phyloP scores from a whole-genome alignment of 2,888 invertebrate genomes.

The Stenolophus ochropezus region DNA sequence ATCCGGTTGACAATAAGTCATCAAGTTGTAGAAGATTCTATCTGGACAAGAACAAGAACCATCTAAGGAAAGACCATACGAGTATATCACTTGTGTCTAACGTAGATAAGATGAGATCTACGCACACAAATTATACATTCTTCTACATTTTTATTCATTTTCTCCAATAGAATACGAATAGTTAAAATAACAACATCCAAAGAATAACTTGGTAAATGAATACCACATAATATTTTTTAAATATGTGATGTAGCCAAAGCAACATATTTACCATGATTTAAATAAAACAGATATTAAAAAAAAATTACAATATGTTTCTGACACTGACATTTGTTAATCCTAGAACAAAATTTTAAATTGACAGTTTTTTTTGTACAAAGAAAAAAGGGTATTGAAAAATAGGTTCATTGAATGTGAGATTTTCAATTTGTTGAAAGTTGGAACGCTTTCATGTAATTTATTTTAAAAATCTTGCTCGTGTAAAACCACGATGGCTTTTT shows the following conservation, averaged over 20 bases:
- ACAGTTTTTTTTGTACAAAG: too few species aligned
- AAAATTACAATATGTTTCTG: too few species aligned
- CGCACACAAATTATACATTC: constrained; percentile 39
- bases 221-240: background rate
- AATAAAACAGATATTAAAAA: too few species aligned
- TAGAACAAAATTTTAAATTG: too few species aligned
- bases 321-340: too few species aligned
- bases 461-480: background rate
- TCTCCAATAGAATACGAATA: background rate
- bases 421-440: too few species aligned
- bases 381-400: too few species aligned
- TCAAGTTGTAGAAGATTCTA: constrained; percentile 37
- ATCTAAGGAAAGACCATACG: constrained; percentile 18
- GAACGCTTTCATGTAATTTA: background rate
- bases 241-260: too few species aligned
- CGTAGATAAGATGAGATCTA: constrained; percentile 30
- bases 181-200: constrained; percentile 28
- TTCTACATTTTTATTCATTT: constrained; percentile 20
- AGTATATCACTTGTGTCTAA: constrained; percentile 27
- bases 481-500: background rate
- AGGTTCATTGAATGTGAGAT: too few species aligned
- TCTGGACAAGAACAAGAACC: constrained; percentile 35
- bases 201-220: background rate
- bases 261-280: too few species aligned
- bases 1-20: constrained; percentile 34